Percentiles rank a stretch among this genome's conserved stretches.
phyloP scores from a whole-genome alignment of 2,113 vertebrate genomes.

The Sisor rabdophorus region DNA sequence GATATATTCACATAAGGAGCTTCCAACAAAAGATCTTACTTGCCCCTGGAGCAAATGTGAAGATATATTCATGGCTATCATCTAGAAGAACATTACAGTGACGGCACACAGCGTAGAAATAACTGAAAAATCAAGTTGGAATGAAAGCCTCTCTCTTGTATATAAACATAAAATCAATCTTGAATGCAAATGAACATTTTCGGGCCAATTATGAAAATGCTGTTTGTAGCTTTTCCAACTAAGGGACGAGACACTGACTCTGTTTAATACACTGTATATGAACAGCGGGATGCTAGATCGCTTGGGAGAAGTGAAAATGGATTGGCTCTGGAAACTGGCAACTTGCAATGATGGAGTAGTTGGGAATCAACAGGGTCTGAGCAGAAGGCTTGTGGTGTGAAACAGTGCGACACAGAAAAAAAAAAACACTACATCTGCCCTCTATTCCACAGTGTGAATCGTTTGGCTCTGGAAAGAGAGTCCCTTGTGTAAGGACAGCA shows the following conservation, averaged over 20 bases:
- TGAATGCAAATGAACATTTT: not conserved
- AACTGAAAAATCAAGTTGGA: not conserved
- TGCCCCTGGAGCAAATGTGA: not conserved
- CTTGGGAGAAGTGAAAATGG: not conserved
- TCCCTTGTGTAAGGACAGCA: not conserved
- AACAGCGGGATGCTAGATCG: not conserved
- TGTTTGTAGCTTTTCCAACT: not conserved
- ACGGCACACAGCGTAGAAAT: not conserved
- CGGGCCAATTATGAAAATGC: not conserved
- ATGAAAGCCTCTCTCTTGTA: not conserved
- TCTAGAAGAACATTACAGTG: not conserved
- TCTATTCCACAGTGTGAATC: constrained; percentile 1
- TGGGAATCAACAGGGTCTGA: constrained; percentile 3
- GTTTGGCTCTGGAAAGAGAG: not conserved
- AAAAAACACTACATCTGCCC: not conserved
- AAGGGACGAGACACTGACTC: not conserved
- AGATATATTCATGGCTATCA: not conserved
- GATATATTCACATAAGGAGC: not conserved
- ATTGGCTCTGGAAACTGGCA: not conserved
- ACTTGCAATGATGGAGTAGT: constrained; percentile 3
- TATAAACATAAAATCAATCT: not conserved
- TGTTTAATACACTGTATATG: not conserved
- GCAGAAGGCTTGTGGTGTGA: not conserved
- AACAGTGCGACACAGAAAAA: not conserved
- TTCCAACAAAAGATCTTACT: not conserved